These are phyloP conservation scores for Mythimna impura DNA, from an alignment of 2,888 invertebrate species.

Conservation along the genomic window DNA sequence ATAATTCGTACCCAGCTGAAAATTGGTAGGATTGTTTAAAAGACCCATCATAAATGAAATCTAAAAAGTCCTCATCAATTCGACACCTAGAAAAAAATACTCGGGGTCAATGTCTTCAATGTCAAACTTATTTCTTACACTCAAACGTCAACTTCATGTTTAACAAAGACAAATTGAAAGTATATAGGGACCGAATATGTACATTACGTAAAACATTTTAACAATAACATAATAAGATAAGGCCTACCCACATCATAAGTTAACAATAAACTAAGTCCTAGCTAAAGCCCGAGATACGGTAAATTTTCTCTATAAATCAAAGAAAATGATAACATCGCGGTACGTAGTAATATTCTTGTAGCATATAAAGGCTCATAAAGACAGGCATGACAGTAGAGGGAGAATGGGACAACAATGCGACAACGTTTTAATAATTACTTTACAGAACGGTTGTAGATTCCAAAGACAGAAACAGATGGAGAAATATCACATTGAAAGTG, in stretches of 20 bases:
- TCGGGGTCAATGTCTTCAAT: no score
- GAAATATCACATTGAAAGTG: no score
- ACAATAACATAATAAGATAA: conserved; percentile 38
- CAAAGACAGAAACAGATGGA: no score
- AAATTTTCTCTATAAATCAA: conserved; percentile 35
- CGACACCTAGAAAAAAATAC: no score
- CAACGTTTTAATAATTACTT: not conserved
- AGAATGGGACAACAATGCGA: not conserved
- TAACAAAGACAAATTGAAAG: not conserved
- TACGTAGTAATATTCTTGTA: conserved; percentile 5
- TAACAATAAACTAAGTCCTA: conserved; percentile 25
- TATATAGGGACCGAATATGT: not conserved
- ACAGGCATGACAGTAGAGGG: not conserved
- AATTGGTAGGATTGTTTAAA: no score
- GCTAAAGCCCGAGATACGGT: conserved; percentile 1
- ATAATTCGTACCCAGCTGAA: no score
- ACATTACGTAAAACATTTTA: conserved; percentile 11
- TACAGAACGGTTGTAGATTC: no score
- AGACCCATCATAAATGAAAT: no score
- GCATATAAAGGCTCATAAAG: not conserved
- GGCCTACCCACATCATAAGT: conserved; percentile 41
- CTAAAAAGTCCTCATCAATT: no score
- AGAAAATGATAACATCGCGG: conserved; percentile 28
- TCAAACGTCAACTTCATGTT: conserved; percentile 2
- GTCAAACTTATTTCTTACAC: not conserved